Evolutionary conservation across 2,888 invertebrate species (phyloP).

Genomic region (Acrobasis suavella): DNA sequence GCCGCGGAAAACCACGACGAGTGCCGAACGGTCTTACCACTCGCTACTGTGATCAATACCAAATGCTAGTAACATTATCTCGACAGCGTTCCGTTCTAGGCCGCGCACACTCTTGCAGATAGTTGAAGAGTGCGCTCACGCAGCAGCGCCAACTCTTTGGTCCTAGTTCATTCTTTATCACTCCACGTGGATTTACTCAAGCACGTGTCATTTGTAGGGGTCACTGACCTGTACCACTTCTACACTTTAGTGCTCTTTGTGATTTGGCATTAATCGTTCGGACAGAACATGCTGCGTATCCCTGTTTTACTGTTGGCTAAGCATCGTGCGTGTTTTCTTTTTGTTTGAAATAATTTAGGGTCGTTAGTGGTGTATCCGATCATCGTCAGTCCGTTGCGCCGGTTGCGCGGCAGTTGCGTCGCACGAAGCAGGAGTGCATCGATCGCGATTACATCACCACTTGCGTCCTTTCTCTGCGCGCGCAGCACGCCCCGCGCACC

Average conservation of each 20-base stretch:
- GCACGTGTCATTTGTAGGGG: conserved; percentile 55
- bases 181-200: conserved; percentile 47
- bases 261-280: conserved; percentile 25
- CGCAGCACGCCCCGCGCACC: conserved; percentile 61
- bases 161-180: conserved; percentile 39
- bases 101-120: conserved; percentile 33
- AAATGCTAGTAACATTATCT: conserved; percentile 47
- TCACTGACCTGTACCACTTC: conserved; percentile 56
- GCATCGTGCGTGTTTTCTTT: neutral
- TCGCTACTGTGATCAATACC: conserved; percentile 62
- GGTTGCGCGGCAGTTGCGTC: conserved; percentile 50
- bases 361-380: conserved; percentile 29
- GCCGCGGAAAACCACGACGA: conserved; percentile 62
- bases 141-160: conserved; percentile 32
- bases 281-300: conserved; percentile 2
- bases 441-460: conserved; percentile 81
- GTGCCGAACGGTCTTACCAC: conserved; percentile 49
- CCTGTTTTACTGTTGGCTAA: neutral
- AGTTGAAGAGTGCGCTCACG: conserved; percentile 35
- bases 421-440: conserved; percentile 66
- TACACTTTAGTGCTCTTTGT: conserved; percentile 25
- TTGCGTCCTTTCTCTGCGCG: conserved; percentile 80
- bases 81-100: conserved; percentile 38
- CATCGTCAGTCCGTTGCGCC: conserved; percentile 28
- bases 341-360: conserved; percentile 32